Evolutionary conservation across 2,797 vertebrate genomes (phyloP).

Genomic region (Dromococcyx pavoninus): DNA sequence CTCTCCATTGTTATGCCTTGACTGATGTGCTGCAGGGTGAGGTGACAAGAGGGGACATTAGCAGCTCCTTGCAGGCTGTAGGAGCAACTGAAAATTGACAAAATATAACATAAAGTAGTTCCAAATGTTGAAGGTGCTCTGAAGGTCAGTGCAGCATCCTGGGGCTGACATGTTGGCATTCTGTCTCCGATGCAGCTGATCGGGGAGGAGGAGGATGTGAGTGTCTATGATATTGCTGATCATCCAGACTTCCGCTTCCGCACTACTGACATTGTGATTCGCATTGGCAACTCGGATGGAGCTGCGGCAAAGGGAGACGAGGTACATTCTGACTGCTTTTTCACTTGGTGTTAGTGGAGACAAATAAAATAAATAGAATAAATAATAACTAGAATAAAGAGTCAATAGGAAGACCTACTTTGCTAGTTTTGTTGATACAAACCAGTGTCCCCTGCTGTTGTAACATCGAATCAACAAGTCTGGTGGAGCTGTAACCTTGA

Average conservation of each 20-base stretch:
- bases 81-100: background rate
- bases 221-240: constrained; percentile 96
- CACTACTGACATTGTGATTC: constrained; percentile 94
- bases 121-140: background rate
- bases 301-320: constrained; percentile 85
- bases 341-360: background rate
- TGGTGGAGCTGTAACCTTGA: background rate
- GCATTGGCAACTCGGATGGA: constrained; percentile 89
- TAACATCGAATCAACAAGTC: background rate
- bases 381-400: background rate
- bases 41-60: background rate
- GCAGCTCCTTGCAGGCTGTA: background rate
- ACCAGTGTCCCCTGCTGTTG: background rate
- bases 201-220: constrained; percentile 94
- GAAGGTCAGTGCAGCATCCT: background rate
- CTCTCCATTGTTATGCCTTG: background rate
- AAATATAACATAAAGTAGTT: background rate
- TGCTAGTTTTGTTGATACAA: background rate
- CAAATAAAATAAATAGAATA: no score
- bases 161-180: background rate
- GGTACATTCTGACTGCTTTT: background rate
- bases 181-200: constrained; percentile 79
- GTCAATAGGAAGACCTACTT: background rate
- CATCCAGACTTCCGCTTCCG: constrained; percentile 97
- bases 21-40: background rate